phyloP scores from a whole-genome alignment of 2,797 vertebrate genomes.

The Aplochiton taeniatus region DNA sequence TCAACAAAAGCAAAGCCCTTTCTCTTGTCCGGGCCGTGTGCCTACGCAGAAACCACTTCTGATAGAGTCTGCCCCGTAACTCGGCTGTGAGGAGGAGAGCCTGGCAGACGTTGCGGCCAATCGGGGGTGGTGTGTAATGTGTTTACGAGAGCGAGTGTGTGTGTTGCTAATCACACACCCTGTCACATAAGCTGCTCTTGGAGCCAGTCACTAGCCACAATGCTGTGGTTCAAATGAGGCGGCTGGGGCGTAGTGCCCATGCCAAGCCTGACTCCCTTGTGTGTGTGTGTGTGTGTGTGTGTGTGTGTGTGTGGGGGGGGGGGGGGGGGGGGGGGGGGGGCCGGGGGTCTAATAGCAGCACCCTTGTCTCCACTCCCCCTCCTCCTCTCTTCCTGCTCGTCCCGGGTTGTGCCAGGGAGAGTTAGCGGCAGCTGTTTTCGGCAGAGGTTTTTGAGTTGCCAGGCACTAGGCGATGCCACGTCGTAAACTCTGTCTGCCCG shows the following conservation, averaged over 20 bases:
- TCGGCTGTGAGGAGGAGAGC: slow-evolving; percentile 65
- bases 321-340: neutral
- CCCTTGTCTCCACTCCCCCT: slow-evolving; percentile 34
- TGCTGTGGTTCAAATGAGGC: slow-evolving; percentile 71
- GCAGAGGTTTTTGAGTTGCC: slow-evolving; percentile 63
- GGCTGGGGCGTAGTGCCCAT: slow-evolving; percentile 52
- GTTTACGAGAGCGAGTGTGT: slow-evolving; percentile 72
- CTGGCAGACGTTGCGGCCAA: slow-evolving; percentile 66
- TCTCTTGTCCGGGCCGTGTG: slow-evolving; percentile 44
- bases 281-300: slow-evolving; percentile 23
- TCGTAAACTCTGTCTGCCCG: slow-evolving; percentile 64
- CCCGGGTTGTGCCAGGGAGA: slow-evolving; percentile 54
- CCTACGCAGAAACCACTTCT: slow-evolving; percentile 72
- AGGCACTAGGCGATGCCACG: slow-evolving; percentile 67
- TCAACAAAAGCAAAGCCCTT: slow-evolving; percentile 60
- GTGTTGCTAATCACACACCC: slow-evolving; percentile 70
- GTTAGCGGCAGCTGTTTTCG: slow-evolving; percentile 56
- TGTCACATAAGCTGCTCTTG: slow-evolving; percentile 69
- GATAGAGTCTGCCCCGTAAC: slow-evolving; percentile 60
- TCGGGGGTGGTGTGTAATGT: slow-evolving; percentile 69
- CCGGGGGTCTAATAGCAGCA: no score
- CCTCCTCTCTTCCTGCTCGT: neutral
- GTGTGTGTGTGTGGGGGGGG: slow-evolving; percentile 16
- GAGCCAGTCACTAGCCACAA: slow-evolving; percentile 65
- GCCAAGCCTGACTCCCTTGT: slow-evolving; percentile 31